Evolutionary conservation across 2,888 invertebrate species (phyloP).

Genomic region (Boloria euphrosyne): DNA sequence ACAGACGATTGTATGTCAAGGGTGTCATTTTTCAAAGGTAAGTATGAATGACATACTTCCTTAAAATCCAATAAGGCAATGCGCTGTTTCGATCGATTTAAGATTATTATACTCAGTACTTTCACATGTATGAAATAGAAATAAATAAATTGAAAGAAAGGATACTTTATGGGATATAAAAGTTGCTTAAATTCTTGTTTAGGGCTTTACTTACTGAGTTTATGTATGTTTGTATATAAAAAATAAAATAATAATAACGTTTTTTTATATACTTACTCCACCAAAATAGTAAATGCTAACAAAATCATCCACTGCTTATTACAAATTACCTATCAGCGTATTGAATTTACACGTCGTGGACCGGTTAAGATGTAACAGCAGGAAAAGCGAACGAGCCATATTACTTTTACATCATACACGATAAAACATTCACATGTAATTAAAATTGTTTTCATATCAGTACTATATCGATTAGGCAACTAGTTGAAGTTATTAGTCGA

Average conservation of each 20-base stretch:
- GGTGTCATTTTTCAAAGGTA: slow-evolving; percentile 20
- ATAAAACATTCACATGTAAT: too few relatives aligned
- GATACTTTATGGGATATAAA: too few relatives aligned
- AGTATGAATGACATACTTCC: slow-evolving; percentile 24
- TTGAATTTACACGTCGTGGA: slow-evolving; percentile 12
- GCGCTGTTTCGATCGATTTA: slow-evolving; percentile 15
- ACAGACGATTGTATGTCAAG: slow-evolving; percentile 13
- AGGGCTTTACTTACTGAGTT: background rate
- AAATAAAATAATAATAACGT: background rate
- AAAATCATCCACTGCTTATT: background rate
- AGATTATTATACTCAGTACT: background rate
- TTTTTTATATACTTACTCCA: slow-evolving; percentile 17
- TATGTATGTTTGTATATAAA: slow-evolving; percentile 1
- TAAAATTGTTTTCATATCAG: too few relatives aligned
- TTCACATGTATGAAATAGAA: background rate
- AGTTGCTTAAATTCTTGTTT: too few relatives aligned
- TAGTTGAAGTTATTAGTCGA: too few relatives aligned
- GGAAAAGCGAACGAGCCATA: slow-evolving; percentile 2
- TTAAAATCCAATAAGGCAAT: slow-evolving; percentile 32
- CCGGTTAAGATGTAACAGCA: background rate
- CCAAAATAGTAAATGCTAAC: background rate
- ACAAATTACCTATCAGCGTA: slow-evolving; percentile 5
- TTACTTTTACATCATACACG: background rate
- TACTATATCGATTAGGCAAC: too few relatives aligned
- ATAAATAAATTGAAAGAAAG: too few relatives aligned